Conservation (phyloP, 2,888 invertebrate species). For the Periphyllus acericola region DNA sequence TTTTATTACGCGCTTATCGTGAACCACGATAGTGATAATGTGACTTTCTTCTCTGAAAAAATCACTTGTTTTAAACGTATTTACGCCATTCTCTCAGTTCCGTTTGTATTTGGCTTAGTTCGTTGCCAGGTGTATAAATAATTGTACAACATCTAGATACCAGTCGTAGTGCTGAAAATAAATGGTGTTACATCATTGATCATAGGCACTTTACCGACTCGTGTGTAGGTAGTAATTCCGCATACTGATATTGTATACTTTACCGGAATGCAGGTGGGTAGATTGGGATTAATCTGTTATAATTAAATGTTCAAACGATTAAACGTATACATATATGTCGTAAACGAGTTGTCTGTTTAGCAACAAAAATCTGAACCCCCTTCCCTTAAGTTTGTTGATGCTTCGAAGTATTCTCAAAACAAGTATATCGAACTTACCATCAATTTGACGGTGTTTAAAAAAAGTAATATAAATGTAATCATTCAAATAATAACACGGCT, state of each 20-base stretch:
- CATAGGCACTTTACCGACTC: background rate
- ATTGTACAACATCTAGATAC: background rate
- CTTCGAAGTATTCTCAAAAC: background rate
- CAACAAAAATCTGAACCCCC: background rate
- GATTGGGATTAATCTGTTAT: background rate
- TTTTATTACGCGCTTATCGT: background rate
- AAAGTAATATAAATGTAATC: background rate
- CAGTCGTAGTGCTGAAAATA: slow-evolving; percentile 15
- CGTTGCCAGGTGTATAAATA: background rate
- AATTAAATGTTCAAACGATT: slow-evolving; percentile 1
- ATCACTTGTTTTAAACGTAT: too few relatives aligned
- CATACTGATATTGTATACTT: background rate
- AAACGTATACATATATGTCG: background rate
- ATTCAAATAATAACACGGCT: background rate
- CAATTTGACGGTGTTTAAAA: background rate
- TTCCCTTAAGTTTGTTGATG: background rate
- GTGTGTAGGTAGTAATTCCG: background rate
- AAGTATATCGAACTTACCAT: background rate
- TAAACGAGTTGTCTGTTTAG: background rate
- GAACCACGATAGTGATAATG: background rate
- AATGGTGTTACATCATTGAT: background rate
- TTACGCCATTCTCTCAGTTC: too few relatives aligned
- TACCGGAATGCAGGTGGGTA: background rate
- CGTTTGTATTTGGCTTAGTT: too few relatives aligned
- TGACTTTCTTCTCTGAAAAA: background rate